Evolutionary conservation across 2,113 vertebrate species (phyloP).

Genomic region (Datnioides undecimradiatus): DNA sequence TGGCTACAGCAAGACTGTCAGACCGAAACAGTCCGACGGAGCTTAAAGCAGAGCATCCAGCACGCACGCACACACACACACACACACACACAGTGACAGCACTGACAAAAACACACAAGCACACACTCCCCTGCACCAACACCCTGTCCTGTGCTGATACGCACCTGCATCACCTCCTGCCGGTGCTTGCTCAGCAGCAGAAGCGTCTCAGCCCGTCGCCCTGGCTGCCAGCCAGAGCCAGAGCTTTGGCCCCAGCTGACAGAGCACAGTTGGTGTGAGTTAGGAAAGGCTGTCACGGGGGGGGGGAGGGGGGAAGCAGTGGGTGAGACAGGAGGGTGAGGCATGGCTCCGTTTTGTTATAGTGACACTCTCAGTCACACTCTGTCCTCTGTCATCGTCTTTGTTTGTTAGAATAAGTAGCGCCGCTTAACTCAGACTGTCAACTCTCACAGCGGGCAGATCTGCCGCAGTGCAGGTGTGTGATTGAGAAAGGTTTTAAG

Average conservation of each 20-base stretch:
- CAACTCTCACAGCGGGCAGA: neutral
- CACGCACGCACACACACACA: neutral
- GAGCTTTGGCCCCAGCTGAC: constrained; percentile 26
- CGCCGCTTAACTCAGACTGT: neutral
- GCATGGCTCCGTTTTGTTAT: neutral
- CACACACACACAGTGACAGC: neutral
- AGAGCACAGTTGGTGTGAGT: neutral
- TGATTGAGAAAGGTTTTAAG: neutral
- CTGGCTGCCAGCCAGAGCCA: constrained; percentile 40
- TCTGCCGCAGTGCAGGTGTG: constrained; percentile 40
- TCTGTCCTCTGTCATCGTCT: neutral
- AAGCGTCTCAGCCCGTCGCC: constrained; percentile 13
- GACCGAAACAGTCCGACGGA: neutral
- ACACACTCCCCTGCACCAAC: neutral
- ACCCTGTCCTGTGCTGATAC: neutral
- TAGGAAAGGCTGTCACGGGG: constrained; percentile 1
- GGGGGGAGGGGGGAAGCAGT: neutral
- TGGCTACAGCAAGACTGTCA: neutral
- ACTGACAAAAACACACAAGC: neutral
- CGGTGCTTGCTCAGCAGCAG: constrained; percentile 28
- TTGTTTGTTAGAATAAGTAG: neutral
- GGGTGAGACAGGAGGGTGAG: neutral
- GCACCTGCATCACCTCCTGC: constrained; percentile 19
- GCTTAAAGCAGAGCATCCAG: neutral
- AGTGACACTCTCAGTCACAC: neutral